Conservation (phyloP, 2,888 invertebrate genomes). For the Eucera pruinosa region DNA sequence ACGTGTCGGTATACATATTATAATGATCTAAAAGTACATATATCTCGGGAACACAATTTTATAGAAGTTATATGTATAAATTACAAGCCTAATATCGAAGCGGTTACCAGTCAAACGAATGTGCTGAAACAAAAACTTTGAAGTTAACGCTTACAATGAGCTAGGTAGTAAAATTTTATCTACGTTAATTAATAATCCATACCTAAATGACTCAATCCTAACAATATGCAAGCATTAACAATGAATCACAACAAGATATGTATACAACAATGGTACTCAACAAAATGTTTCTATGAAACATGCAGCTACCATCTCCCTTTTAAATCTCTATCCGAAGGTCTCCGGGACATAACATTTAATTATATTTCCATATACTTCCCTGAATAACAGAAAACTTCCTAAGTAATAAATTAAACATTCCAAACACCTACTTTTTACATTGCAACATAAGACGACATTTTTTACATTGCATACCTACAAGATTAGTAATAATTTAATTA, state of each 20-base stretch:
- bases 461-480: neutral
- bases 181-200: slow-evolving; percentile 84
- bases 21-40: slow-evolving; percentile 50
- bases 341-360: slow-evolving; percentile 54
- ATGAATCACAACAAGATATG: slow-evolving; percentile 85
- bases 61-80: slow-evolving; percentile 54
- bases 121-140: slow-evolving; percentile 83
- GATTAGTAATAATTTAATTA: neutral
- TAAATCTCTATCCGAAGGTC: slow-evolving; percentile 74
- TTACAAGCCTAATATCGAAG: slow-evolving; percentile 74
- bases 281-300: slow-evolving; percentile 80
- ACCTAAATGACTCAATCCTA: slow-evolving; percentile 85
- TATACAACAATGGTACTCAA: slow-evolving; percentile 83
- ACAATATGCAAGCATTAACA: slow-evolving; percentile 85
- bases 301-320: slow-evolving; percentile 78
- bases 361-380: neutral
- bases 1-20: slow-evolving; percentile 41
- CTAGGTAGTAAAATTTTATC: slow-evolving; percentile 81
- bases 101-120: slow-evolving; percentile 80
- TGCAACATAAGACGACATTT: neutral
- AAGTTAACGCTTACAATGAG: slow-evolving; percentile 79
- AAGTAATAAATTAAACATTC: neutral
- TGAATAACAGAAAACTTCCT: neutral
- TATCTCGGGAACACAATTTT: slow-evolving; percentile 57
- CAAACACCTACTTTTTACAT: slow-evolving; percentile 5